Evolutionary conservation across 2,888 invertebrate genomes (phyloP), one percentile per base, ranked within the genome.

Genomic region (Neelides folsomi): DNA sequence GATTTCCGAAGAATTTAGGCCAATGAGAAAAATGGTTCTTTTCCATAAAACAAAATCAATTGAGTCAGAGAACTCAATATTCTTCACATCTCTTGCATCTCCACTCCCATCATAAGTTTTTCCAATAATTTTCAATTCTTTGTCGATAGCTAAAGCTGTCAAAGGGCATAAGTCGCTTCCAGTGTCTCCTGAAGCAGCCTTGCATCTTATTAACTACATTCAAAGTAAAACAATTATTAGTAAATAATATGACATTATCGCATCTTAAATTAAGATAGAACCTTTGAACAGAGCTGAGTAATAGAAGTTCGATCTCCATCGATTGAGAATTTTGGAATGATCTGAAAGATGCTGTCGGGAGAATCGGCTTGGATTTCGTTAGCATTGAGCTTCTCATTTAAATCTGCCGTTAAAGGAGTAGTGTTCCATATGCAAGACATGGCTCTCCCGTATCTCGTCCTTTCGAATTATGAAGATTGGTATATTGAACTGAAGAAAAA

Each of bases 1-100:
- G 1, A 63, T 52, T 46, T 59, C 55, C 7, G 60, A 57, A 0
- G 58, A 51, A 0, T 58, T 52, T 13, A 61, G 47, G 4, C 63
- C 63, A 34, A 61, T 39, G 10, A 63, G 27, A 3, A 63, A 34
- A 18, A 63, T 46, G 1, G 60, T 60, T 6, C 57, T 55, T 40
- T 55, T 54, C 63, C 63, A 63, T n/a, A 60, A 45, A 43, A 63
- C 40, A 39, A 63, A 58, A 50, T 63, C 63, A 35, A 61, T 54
- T 2, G 37, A 16, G 9, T 52, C 42, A 1, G 47, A 6, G 42
- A 63, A 60, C n/a, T 47, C 37, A 2, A 57, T 19, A 10, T 39
- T 46, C 7, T 49, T 38, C 0, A 20, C 39, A 6, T 53, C 46
- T 9, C 44, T 13, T 1, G 50, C 47, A 19, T 58, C 41, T 20